A percentile compares a stretch with the other conserved stretches of the same genome.
Conservation (phyloP, 2,113 vertebrate species). For the Myotis brandtii region DNA sequence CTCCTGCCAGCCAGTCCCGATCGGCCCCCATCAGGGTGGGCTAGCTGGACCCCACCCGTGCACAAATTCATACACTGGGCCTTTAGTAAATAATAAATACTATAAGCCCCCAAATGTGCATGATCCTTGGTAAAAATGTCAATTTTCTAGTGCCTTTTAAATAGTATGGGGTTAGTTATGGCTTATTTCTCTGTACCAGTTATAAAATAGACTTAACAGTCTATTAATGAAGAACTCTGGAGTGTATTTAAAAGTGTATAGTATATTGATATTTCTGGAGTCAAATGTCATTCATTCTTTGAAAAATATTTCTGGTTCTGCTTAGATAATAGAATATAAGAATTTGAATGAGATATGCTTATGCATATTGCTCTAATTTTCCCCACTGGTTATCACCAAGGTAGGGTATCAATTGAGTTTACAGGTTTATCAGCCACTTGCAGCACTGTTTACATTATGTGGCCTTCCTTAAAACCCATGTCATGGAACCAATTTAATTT, state of each 20-base stretch:
- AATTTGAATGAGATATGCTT: slow-evolving; percentile 31
- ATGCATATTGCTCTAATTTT: slow-evolving; percentile 48
- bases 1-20: too few species aligned
- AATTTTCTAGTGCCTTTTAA: not conserved
- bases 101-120: not conserved
- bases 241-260: not conserved
- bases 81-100: not conserved
- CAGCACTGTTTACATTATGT: slow-evolving; percentile 67
- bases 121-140: not conserved
- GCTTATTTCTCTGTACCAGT: not conserved
- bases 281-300: slow-evolving; percentile 38
- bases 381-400: slow-evolving; percentile 33
- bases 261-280: slow-evolving; percentile 12
- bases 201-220: slow-evolving; percentile 1
- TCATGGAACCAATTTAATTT: slow-evolving; percentile 77
- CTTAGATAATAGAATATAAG: slow-evolving; percentile 66
- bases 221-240: not conserved
- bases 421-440: slow-evolving; percentile 72
- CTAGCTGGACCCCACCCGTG: too few species aligned
- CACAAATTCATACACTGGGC: too few species aligned
- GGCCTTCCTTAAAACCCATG: slow-evolving; percentile 68
- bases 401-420: slow-evolving; percentile 31
- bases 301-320: slow-evolving; percentile 47
- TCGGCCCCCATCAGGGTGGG: too few species aligned
- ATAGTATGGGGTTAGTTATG: not conserved